Evolutionary conservation across 2,888 invertebrate species (phyloP).

Genomic region (Coelopa pilipes): DNA sequence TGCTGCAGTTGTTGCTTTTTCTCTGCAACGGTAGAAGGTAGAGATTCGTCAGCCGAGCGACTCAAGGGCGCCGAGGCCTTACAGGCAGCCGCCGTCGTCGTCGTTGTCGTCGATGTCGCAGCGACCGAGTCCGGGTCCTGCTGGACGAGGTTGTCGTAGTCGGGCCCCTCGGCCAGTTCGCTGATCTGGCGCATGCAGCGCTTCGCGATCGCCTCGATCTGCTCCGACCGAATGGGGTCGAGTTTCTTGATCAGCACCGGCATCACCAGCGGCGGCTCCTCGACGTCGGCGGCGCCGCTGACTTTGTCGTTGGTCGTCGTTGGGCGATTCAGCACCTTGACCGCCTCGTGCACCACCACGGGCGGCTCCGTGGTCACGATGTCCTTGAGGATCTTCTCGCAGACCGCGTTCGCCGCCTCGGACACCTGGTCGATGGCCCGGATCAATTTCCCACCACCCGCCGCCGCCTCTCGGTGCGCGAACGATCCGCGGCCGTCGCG

Average conservation of each 20-base stretch:
- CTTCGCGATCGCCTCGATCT: constrained; percentile 69
- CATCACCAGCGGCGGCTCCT: constrained; percentile 52
- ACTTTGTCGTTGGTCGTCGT: neutral
- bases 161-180: constrained; percentile 60
- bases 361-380: constrained; percentile 63
- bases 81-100: constrained; percentile 39
- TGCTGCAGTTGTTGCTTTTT: constrained; percentile 37
- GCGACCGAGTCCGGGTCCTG: constrained; percentile 36
- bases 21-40: constrained; percentile 63
- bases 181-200: constrained; percentile 66
- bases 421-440: constrained; percentile 64
- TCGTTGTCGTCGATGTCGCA: constrained; percentile 48
- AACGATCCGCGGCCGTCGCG: constrained; percentile 54
- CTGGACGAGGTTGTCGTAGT: constrained; percentile 66
- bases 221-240: constrained; percentile 68
- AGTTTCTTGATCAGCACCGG: constrained; percentile 67
- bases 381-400: constrained; percentile 63
- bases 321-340: constrained; percentile 53
- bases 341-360: constrained; percentile 57
- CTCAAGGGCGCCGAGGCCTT: constrained; percentile 36
- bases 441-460: constrained; percentile 63
- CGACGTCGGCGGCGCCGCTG: constrained; percentile 14
- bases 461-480: constrained; percentile 53
- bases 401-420: constrained; percentile 63
- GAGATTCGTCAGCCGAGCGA: constrained; percentile 51